These are phyloP conservation scores for Spea multiplicata DNA, from an alignment of 2,113 vertebrate genomes.

Conservation along the genomic window DNA sequence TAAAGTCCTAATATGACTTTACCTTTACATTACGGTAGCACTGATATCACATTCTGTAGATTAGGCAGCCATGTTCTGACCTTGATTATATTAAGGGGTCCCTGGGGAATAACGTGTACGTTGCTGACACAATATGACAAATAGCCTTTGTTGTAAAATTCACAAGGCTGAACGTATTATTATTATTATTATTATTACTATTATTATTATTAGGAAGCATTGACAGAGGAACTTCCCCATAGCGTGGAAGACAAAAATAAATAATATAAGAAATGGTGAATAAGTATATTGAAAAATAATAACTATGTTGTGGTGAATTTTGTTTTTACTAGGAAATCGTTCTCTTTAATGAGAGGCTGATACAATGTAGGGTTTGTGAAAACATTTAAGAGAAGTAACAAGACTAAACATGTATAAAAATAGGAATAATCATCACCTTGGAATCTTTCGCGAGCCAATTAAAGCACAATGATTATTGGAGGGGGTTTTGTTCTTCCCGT, in stretches of 20 bases:
- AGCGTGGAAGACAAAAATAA: no score
- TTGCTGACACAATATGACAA: neutral
- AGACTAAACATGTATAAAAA: neutral
- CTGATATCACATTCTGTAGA: neutral
- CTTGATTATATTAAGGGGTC: neutral
- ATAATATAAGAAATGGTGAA: no score
- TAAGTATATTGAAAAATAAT: neutral
- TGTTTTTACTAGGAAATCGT: neutral
- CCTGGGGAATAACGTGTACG: neutral
- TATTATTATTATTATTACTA: no score
- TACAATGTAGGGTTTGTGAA: conserved; percentile 12
- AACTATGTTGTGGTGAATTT: neutral
- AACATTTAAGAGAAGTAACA: neutral
- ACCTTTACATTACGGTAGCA: neutral
- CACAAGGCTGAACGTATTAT: neutral
- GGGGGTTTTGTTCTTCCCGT: no score
- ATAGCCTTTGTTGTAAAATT: neutral
- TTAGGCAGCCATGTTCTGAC: neutral
- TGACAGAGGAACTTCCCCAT: neutral
- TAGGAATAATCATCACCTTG: neutral
- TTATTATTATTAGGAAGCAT: neutral
- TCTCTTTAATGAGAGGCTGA: neutral
- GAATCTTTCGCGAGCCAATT: no score
- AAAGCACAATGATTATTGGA: no score
- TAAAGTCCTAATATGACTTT: neutral